phyloP scores from a whole-genome alignment of 2,113 vertebrate genomes.

The Nymphicus hollandicus region DNA sequence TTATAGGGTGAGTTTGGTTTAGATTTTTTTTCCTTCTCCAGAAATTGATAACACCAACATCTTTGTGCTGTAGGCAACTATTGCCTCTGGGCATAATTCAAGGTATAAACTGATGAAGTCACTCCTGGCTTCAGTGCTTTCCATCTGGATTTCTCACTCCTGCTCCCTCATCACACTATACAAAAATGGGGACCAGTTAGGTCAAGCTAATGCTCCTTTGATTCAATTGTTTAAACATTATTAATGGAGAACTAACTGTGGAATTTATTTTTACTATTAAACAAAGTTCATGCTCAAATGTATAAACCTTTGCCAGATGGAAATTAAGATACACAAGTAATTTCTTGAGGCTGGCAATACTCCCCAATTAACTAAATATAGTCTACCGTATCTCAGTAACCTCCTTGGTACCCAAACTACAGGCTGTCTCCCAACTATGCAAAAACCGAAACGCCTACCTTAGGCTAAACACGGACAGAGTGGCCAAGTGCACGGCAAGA shows the following conservation, averaged over 20 bases:
- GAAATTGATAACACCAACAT: background rate
- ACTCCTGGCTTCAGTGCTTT: background rate
- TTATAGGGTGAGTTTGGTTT: background rate
- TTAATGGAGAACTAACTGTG: background rate
- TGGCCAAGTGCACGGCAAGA: background rate
- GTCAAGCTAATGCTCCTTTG: background rate
- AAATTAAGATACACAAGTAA: background rate
- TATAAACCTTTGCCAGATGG: background rate
- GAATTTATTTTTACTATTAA: slow-evolving; percentile 17
- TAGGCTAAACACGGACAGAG: background rate
- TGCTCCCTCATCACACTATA: background rate
- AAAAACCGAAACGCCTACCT: background rate
- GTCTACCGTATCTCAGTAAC: background rate
- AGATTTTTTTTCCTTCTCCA: background rate
- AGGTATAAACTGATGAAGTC: background rate
- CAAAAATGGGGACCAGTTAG: background rate
- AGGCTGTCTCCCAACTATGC: background rate
- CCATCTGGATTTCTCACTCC: background rate
- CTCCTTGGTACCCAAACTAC: background rate
- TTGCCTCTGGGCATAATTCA: background rate
- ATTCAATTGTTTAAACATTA: background rate
- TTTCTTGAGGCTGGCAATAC: background rate
- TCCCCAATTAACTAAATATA: background rate
- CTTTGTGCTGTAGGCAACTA: background rate
- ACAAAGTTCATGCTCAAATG: background rate